Conservation (phyloP, 2,113 vertebrate species). For the Noctilio leporinus region DNA sequence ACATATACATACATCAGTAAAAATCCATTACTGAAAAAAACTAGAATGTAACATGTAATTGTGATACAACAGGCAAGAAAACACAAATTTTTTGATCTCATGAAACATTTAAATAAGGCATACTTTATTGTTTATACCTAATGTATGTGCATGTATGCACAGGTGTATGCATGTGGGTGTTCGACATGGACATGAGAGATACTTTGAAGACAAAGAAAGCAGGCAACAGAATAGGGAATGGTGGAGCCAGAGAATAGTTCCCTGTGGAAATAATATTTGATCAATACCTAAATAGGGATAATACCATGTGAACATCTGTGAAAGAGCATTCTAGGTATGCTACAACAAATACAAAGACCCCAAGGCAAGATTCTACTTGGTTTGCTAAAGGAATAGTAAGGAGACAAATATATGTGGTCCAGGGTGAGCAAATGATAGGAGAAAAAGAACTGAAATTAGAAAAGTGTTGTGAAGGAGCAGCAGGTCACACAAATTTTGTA, state of each 20-base stretch:
- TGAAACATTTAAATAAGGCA: background rate
- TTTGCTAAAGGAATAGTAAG: background rate
- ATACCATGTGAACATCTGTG: fast-evolving
- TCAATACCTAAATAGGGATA: background rate
- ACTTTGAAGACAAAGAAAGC: background rate
- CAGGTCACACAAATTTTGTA: background rate
- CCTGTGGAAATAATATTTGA: background rate
- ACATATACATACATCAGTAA: background rate
- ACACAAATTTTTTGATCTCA: background rate
- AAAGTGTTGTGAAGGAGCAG: background rate
- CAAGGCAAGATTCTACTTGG: background rate
- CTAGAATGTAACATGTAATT: background rate
- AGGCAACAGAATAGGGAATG: background rate
- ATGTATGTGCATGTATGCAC: background rate
- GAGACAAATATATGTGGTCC: background rate
- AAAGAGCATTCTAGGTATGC: background rate
- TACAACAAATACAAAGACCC: background rate
- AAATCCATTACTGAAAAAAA: background rate
- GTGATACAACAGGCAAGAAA: background rate
- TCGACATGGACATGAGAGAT: background rate
- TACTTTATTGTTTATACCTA: background rate
- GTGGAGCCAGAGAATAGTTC: background rate
- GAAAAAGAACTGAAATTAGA: background rate
- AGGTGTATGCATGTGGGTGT: background rate
- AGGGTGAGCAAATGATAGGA: background rate